phyloP scores from a whole-genome alignment of 2,113 vertebrate species.

The Indri indri region DNA sequence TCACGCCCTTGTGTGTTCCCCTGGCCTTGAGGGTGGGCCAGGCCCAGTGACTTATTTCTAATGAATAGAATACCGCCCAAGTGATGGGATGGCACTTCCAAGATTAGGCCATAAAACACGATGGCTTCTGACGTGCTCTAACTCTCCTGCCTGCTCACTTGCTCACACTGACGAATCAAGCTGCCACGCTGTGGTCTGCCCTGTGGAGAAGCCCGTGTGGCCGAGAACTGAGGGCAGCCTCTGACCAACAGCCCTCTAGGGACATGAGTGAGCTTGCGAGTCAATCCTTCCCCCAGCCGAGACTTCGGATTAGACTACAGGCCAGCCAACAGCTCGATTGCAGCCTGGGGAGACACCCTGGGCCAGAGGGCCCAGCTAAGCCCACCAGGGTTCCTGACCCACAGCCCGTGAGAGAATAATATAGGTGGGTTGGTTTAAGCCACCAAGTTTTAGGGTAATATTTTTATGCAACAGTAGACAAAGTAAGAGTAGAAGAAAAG shows the following conservation, averaged over 20 bases:
- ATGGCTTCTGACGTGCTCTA: neutral
- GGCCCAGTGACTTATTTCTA: neutral
- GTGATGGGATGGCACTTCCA: neutral
- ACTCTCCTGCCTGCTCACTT: neutral
- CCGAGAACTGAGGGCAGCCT: neutral
- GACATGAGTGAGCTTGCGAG: neutral
- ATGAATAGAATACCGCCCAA: neutral
- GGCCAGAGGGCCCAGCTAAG: neutral
- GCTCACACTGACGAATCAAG: too few species aligned
- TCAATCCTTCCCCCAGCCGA: neutral
- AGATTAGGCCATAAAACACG: neutral
- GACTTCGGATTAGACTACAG: neutral
- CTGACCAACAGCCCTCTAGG: neutral
- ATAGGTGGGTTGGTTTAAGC: neutral
- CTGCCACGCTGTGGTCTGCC: neutral
- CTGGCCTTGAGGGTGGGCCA: neutral
- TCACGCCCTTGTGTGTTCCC: rapidly evolving
- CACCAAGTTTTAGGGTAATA: neutral
- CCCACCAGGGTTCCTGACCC: neutral
- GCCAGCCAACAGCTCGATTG: neutral
- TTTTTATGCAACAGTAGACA: neutral
- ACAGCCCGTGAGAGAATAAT: neutral
- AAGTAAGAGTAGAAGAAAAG: neutral
- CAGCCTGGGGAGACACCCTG: neutral
- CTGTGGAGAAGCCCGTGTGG: neutral